phyloP scores from a whole-genome alignment of 2,888 invertebrate species.

The Xestoiulus laeticollis region DNA sequence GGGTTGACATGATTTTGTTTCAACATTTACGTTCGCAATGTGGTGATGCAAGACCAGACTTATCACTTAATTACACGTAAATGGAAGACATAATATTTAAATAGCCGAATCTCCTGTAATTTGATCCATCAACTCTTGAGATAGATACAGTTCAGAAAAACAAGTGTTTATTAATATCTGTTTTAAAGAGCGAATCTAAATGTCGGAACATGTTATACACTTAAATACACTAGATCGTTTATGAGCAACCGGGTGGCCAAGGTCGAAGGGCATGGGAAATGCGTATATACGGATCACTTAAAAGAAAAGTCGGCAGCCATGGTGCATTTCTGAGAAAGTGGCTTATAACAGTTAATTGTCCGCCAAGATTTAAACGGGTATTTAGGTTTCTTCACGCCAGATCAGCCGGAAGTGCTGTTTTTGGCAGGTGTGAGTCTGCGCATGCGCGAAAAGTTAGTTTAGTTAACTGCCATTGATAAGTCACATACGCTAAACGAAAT shows the following conservation, averaged over 20 bases:
- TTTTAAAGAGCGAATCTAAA: not conserved
- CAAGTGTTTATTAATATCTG: constrained; percentile 4
- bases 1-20: constrained; percentile 8
- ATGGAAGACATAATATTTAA: not conserved
- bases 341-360: no score
- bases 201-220: not conserved
- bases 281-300: constrained; percentile 4
- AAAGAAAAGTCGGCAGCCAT: constrained; percentile 27
- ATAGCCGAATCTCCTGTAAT: constrained; percentile 1
- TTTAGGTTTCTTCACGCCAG: no score
- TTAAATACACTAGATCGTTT: not conserved
- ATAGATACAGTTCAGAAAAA: not conserved
- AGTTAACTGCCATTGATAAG: no score
- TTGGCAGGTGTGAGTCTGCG: no score
- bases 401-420: no score
- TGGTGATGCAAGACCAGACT: not conserved
- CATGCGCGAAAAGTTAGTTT: no score
- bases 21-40: not conserved
- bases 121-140: not conserved
- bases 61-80: not conserved
- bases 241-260: constrained; percentile 24
- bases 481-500: no score
- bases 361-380: not conserved
- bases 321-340: not conserved
- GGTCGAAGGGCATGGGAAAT: constrained; percentile 37